Evolutionary conservation across 1,140 invertebrate genomes (phyloP).

Genomic region (Stenopsyche tienmushanensis): DNA sequence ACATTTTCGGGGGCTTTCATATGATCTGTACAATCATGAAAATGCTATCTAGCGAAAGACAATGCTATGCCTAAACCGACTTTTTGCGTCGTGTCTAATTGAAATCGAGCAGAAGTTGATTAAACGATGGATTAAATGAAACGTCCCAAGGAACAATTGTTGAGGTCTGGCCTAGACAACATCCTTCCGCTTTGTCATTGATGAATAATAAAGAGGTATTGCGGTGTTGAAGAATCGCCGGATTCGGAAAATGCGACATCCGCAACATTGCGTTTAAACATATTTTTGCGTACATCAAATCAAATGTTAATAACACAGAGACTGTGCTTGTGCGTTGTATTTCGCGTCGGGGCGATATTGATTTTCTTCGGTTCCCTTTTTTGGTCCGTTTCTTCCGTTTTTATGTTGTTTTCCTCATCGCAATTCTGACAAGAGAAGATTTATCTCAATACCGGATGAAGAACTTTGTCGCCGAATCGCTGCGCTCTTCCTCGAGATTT

Average conservation of each 20-base stretch:
- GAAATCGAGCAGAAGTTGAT: no score
- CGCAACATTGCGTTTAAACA: background rate
- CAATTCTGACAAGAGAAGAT: constrained; percentile 1
- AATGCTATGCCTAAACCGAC: no score
- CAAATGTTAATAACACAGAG: background rate
- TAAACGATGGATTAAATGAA: no score
- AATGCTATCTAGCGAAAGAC: no score
- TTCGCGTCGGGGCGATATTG: constrained; percentile 7
- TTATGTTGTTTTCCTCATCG: constrained; percentile 14
- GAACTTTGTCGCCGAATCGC: constrained; percentile 1
- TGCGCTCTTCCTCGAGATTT: background rate
- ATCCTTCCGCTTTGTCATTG: background rate
- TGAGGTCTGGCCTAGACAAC: background rate
- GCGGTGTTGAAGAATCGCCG: background rate
- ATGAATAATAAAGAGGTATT: background rate
- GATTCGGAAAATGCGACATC: background rate
- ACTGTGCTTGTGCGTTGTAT: background rate
- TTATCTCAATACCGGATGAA: background rate
- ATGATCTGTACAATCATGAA: no score
- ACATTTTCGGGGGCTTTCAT: no score
- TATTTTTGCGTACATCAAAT: background rate
- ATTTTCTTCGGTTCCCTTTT: constrained; percentile 3
- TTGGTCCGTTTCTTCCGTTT: background rate
- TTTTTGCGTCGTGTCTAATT: no score
- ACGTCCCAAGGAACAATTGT: no score